Evolutionary conservation across 2,888 invertebrate species (phyloP).

Genomic region (Rhamnusium bicolor): DNA sequence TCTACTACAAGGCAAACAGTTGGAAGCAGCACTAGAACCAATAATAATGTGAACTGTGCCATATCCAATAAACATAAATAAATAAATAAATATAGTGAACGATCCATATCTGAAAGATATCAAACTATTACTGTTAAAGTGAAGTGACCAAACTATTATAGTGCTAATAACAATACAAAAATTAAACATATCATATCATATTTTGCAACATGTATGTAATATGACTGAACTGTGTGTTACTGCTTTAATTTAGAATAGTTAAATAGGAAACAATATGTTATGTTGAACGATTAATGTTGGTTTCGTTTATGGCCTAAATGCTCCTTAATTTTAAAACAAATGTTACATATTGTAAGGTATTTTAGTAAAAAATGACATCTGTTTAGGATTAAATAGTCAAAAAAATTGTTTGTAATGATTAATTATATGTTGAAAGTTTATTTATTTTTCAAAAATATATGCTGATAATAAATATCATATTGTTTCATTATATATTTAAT

Average conservation of each 20-base stretch:
- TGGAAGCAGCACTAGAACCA: conserved; percentile 85
- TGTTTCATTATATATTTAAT: conserved; percentile 13
- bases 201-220: conserved; percentile 61
- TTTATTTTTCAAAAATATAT: conserved; percentile 48
- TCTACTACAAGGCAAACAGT: conserved; percentile 94
- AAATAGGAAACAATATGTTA: conserved; percentile 24
- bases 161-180: conserved; percentile 57
- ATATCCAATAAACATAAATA: conserved; percentile 35
- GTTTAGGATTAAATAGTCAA: conserved; percentile 40
- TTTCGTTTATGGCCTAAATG: conserved; percentile 46
- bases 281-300: conserved; percentile 1
- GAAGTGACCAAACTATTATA: conserved; percentile 59
- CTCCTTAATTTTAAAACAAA: conserved; percentile 21
- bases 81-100: conserved; percentile 34
- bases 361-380: conserved; percentile 46
- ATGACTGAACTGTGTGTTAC: conserved; percentile 61
- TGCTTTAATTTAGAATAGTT: conserved; percentile 59
- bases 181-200: conserved; percentile 67
- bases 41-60: conserved; percentile 38
- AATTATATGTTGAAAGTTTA: conserved; percentile 53
- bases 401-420: conserved; percentile 52
- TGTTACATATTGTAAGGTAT: conserved; percentile 40
- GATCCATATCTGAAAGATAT: conserved; percentile 41
- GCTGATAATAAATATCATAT: conserved; percentile 27
- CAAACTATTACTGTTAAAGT: conserved; percentile 46